Evolutionary conservation across 2,113 vertebrate species (phyloP).

Genomic region (Serinus canaria): DNA sequence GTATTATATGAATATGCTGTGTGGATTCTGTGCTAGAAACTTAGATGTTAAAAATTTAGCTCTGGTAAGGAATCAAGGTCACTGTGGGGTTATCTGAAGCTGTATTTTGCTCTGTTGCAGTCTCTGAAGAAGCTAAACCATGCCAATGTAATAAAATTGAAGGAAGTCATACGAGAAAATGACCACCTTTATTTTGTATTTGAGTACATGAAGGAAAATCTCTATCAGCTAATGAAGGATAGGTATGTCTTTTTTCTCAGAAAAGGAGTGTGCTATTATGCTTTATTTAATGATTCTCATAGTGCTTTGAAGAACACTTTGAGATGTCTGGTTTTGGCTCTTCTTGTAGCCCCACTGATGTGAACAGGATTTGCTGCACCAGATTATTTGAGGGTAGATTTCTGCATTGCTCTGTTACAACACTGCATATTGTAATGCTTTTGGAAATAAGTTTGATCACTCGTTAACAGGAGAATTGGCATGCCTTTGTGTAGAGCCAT

Average conservation of each 20-base stretch:
- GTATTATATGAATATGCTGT: neutral
- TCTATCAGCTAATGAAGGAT: slow-evolving; percentile 98
- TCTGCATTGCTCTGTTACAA: neutral
- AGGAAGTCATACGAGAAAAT: slow-evolving; percentile 97
- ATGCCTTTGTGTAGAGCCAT: neutral
- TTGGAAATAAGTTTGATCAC: neutral
- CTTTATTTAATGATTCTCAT: neutral
- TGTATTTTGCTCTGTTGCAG: slow-evolving; percentile 65
- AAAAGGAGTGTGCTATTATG: neutral
- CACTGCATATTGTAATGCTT: neutral
- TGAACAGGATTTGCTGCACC: neutral
- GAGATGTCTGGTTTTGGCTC: neutral
- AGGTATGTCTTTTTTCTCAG: slow-evolving; percentile 76
- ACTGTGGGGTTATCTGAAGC: neutral
- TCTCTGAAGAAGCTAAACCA: slow-evolving; percentile 98
- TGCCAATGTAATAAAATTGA: slow-evolving; percentile 95
- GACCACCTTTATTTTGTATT: slow-evolving; percentile 98
- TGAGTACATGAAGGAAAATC: slow-evolving; percentile 99
- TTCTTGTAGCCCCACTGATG: neutral
- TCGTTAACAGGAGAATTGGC: neutral
- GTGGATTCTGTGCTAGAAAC: neutral
- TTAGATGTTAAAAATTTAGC: neutral
- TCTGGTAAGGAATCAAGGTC: neutral
- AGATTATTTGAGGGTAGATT: neutral
- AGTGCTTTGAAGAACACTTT: neutral